These are phyloP conservation scores for Spinus pinus DNA, from an alignment of 2,797 vertebrate genomes.

Conservation along the genomic window DNA sequence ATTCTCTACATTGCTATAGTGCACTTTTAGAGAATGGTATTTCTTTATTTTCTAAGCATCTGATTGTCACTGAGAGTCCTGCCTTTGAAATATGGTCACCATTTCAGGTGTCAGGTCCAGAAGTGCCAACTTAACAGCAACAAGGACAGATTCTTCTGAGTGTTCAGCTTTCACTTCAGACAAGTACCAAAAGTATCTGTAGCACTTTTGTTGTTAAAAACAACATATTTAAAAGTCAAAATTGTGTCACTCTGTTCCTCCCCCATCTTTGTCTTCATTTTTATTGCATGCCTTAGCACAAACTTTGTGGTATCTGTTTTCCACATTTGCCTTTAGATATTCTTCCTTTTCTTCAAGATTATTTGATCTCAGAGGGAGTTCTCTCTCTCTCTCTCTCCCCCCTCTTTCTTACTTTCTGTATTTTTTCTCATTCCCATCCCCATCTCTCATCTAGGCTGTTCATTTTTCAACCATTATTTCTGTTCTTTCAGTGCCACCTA, in stretches of 20 bases:
- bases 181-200: not conserved
- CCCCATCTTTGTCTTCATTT: not conserved
- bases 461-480: not conserved
- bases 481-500: not conserved
- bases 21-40: not conserved
- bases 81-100: not conserved
- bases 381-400: not conserved
- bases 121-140: not conserved
- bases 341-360: not conserved
- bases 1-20: not conserved
- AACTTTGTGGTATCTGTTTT: not conserved
- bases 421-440: not conserved
- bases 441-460: not conserved
- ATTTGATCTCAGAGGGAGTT: not conserved
- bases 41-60: not conserved
- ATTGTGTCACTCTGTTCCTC: not conserved
- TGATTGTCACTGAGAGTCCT: not conserved
- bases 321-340: not conserved
- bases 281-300: not conserved
- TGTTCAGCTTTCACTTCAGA: not conserved
- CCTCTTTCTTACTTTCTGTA: not conserved
- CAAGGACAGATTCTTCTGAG: not conserved
- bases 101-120: not conserved
- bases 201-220: constrained; percentile 15
- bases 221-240: constrained; percentile 2